Evolutionary conservation across 2,113 vertebrate genomes (phyloP).

Genomic region (Nothoprocta perdicaria): DNA sequence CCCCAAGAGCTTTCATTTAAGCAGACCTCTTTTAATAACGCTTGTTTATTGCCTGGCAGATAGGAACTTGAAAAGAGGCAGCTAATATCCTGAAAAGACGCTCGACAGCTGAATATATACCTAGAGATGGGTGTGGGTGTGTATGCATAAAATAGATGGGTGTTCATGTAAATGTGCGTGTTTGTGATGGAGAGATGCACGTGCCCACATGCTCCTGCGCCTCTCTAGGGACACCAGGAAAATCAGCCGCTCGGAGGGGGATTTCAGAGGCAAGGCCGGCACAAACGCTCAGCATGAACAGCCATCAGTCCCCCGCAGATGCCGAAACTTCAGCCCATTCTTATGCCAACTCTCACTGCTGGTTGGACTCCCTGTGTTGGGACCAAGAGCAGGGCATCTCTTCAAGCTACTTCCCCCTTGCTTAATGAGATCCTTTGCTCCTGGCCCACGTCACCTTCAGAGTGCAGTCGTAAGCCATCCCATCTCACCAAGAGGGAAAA

Average conservation of each 20-base stretch:
- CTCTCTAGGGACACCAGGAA: neutral
- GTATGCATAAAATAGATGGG: too few species aligned
- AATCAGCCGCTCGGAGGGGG: neutral
- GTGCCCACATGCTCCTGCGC: neutral
- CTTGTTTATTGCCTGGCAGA: neutral
- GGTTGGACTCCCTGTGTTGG: neutral
- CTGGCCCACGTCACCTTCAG: neutral
- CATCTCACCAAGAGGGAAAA: neutral
- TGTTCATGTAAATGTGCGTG: fast-evolving
- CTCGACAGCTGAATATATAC: neutral
- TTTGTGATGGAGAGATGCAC: fast-evolving
- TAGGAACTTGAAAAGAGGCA: neutral
- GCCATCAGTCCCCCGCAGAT: neutral
- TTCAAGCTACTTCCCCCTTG: neutral
- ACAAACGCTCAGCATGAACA: neutral
- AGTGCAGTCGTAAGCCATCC: fast-evolving
- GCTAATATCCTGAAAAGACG: neutral
- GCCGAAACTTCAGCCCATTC: neutral
- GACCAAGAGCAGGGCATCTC: neutral
- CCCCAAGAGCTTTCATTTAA: neutral
- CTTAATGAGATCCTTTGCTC: neutral
- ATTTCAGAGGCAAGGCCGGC: neutral
- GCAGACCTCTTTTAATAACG: neutral
- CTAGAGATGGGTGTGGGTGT: too few species aligned
- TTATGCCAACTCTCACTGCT: neutral